Evolutionary conservation across 2,113 vertebrate genomes (phyloP).

Genomic region (Camelus bactrianus): DNA sequence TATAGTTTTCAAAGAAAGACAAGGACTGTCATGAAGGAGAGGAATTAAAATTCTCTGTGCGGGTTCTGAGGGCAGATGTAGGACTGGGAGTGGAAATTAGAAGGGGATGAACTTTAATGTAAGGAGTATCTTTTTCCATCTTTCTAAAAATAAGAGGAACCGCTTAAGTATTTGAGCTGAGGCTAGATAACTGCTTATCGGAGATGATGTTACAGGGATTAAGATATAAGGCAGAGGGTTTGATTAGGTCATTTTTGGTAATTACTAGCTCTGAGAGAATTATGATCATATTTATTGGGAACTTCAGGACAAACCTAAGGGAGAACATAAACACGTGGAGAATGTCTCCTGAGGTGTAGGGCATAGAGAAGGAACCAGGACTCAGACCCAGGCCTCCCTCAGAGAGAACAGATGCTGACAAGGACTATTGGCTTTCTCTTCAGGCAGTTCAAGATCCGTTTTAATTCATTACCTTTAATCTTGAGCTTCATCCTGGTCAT

Average conservation of each 20-base stretch:
- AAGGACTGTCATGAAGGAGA: not conserved
- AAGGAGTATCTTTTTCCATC: not conserved
- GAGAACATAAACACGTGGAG: not conserved
- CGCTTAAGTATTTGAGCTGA: conserved; percentile 12
- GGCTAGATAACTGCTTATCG: not conserved
- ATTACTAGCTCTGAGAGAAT: not conserved
- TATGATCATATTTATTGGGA: conserved; percentile 18
- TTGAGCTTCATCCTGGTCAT: not conserved
- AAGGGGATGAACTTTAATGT: not conserved
- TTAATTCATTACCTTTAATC: not conserved
- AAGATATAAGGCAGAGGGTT: not conserved
- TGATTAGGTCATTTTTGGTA: not conserved
- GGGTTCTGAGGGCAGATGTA: not conserved
- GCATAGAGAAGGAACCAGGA: not conserved
- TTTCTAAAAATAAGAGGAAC: conserved; percentile 59
- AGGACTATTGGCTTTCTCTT: not conserved
- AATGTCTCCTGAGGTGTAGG: not conserved
- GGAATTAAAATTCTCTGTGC: not conserved
- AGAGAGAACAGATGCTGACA: not conserved
- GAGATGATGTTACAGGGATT: not conserved
- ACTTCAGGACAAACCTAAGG: not conserved
- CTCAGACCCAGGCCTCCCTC: not conserved
- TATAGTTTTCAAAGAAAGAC: not conserved
- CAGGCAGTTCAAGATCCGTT: not conserved
- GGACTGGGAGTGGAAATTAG: not conserved